Evolutionary conservation across 2,888 invertebrate species (phyloP).

Genomic region (Lochmaea crataegi): DNA sequence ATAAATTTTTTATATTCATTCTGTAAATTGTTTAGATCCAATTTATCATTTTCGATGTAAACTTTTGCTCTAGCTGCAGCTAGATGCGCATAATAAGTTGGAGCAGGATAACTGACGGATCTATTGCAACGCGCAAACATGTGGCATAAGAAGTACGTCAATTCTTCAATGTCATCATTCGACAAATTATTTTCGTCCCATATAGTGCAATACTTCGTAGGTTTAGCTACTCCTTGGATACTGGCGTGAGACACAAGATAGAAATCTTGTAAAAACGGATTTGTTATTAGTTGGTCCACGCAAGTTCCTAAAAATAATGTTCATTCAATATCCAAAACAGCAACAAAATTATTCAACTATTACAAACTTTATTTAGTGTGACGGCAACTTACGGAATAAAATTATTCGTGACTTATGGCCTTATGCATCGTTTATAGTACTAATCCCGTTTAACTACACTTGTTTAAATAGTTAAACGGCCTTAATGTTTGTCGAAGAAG

Average conservation of each 20-base stretch:
- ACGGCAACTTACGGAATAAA: background rate
- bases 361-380: no score
- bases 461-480: no score
- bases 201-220: constrained; percentile 87
- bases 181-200: constrained; percentile 81
- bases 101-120: constrained; percentile 87
- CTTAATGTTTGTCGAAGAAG: no score
- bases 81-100: constrained; percentile 88
- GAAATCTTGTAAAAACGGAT: constrained; percentile 89
- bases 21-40: constrained; percentile 67
- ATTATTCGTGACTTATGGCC: no score
- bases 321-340: background rate
- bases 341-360: no score
- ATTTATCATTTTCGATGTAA: constrained; percentile 61
- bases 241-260: constrained; percentile 79
- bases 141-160: constrained; percentile 88
- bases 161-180: constrained; percentile 80
- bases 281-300: constrained; percentile 87
- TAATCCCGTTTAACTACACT: no score
- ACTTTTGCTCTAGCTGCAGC: constrained; percentile 79
- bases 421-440: no score
- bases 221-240: constrained; percentile 85
- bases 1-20: constrained; percentile 66
- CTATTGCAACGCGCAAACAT: constrained; percentile 86
- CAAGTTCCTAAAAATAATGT: constrained; percentile 50